phyloP scores from a whole-genome alignment of 2,888 invertebrate genomes.

The Spisula subtruncata region DNA sequence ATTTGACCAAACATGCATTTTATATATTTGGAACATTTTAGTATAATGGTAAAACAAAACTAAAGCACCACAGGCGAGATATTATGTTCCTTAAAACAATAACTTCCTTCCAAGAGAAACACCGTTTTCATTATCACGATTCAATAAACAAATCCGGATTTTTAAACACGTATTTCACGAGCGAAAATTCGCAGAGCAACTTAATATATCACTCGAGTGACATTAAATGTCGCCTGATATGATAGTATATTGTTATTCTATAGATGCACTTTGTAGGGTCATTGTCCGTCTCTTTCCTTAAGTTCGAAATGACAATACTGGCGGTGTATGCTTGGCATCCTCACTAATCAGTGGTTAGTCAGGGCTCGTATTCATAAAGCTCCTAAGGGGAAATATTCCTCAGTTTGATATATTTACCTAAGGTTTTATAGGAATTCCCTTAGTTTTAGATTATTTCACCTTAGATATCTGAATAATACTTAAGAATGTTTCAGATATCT shows the following conservation, averaged over 20 bases:
- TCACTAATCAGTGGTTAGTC: no score
- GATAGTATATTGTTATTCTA: background rate
- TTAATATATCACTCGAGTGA: background rate
- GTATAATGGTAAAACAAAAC: background rate
- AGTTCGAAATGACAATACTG: background rate
- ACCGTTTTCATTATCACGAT: background rate
- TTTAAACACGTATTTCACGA: background rate
- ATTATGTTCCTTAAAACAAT: background rate
- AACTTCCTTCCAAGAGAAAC: background rate
- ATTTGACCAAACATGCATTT: no score
- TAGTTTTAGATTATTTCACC: no score
- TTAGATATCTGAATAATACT: no score
- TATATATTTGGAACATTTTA: background rate
- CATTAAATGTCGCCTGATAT: background rate
- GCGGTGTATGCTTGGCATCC: background rate
- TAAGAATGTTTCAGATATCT: no score
- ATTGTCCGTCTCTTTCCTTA: background rate
- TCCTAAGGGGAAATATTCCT: no score
- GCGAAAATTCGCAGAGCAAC: background rate
- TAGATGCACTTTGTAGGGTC: background rate
- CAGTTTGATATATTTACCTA: no score
- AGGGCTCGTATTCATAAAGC: no score
- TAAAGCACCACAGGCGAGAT: background rate
- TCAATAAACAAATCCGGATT: background rate
- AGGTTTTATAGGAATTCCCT: no score